Evolutionary conservation across 2,888 invertebrate genomes (phyloP).

Genomic region (Pyrocoelia pectoralis): DNA sequence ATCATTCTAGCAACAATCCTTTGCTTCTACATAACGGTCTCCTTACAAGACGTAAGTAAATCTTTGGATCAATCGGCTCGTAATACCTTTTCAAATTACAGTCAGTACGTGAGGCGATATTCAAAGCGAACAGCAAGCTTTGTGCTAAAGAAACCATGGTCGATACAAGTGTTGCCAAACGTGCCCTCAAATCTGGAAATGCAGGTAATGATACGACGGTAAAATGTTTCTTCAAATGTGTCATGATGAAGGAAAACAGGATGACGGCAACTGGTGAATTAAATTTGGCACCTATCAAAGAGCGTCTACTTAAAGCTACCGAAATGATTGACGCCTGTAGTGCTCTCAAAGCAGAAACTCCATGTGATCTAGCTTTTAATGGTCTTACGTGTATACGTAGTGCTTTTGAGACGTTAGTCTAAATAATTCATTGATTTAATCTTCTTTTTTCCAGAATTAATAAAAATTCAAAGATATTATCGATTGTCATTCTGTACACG

Average conservation of each 20-base stretch:
- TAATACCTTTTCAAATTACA: not conserved
- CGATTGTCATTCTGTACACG: too few relatives aligned
- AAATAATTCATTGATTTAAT: not conserved
- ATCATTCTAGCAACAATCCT: not conserved
- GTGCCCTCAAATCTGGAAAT: not conserved
- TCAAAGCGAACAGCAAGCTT: not conserved
- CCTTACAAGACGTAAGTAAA: not conserved
- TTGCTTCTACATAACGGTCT: not conserved
- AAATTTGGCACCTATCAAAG: not conserved
- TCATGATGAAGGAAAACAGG: not conserved
- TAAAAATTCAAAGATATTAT: too few relatives aligned
- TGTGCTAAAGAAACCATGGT: not conserved
- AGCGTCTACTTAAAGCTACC: not conserved
- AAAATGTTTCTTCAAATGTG: constrained; percentile 12
- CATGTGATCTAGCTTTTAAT: not conserved
- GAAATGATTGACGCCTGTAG: constrained; percentile 2
- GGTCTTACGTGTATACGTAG: not conserved
- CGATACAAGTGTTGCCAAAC: not conserved
- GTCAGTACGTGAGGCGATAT: not conserved
- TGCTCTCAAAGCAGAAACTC: not conserved
- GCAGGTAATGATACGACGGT: not conserved
- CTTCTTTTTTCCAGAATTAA: too few relatives aligned
- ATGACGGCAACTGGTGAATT: constrained; percentile 4
- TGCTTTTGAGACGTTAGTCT: not conserved
- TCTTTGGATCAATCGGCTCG: too few relatives aligned